These are phyloP conservation scores for Syritta pipiens DNA, from an alignment of 2,888 invertebrate genomes.

Conservation along the genomic window DNA sequence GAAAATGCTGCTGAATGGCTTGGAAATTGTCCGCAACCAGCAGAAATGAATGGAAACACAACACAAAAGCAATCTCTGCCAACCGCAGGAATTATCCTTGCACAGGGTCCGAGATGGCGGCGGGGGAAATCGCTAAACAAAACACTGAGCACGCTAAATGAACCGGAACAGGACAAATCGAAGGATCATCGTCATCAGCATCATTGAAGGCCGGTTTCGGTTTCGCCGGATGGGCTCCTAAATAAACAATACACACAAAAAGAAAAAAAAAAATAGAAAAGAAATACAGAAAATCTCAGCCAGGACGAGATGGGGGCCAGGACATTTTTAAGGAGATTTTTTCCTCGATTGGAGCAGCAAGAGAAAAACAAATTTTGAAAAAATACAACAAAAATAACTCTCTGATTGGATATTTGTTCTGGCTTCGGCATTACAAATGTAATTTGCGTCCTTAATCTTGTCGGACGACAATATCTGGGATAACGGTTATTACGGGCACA, in stretches of 20 bases:
- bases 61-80: constrained; percentile 58
- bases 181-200: constrained; percentile 65
- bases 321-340: constrained; percentile 39
- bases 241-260: constrained; percentile 14
- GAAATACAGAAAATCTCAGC: too few relatives aligned
- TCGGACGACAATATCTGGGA: constrained; percentile 21
- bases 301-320: constrained; percentile 21
- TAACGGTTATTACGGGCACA: constrained; percentile 26
- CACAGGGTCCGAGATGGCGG: constrained; percentile 14
- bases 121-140: constrained; percentile 60
- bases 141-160: constrained; percentile 55
- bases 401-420: constrained; percentile 62
- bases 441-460: constrained; percentile 55
- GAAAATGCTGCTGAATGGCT: constrained; percentile 42
- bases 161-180: constrained; percentile 64
- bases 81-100: constrained; percentile 43
- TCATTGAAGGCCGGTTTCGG: constrained; percentile 51
- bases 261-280: not conserved
- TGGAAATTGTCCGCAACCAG: constrained; percentile 44
- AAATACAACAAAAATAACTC: too few relatives aligned
- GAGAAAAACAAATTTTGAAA: not conserved
- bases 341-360: not conserved
- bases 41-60: constrained; percentile 30
- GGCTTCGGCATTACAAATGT: constrained; percentile 48
- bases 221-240: constrained; percentile 58